Conservation (phyloP, 2,888 invertebrate genomes). For the Andrena dorsata region DNA sequence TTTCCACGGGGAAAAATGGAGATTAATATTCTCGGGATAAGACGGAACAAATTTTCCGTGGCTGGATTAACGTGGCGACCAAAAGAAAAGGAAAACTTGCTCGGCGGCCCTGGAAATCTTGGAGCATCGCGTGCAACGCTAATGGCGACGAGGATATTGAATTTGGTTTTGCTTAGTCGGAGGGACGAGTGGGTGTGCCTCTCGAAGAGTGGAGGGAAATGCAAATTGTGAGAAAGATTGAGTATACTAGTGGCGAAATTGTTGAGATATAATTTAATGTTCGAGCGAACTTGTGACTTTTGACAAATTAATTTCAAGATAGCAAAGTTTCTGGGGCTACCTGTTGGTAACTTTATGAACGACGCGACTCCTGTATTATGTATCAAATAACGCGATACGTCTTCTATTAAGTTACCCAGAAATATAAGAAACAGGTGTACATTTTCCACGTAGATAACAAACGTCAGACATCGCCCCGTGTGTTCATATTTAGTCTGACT, state of each 20-base stretch:
- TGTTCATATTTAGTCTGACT: not conserved
- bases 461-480: not conserved
- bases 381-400: too few species aligned
- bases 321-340: too few species aligned
- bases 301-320: too few species aligned
- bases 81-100: not conserved
- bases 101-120: not conserved
- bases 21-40: slow-evolving; percentile 3
- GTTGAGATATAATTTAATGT: too few species aligned
- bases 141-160: not conserved
- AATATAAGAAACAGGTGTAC: too few species aligned
- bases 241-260: too few species aligned
- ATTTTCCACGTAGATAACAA: not conserved
- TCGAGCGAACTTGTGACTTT: too few species aligned
- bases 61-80: not conserved
- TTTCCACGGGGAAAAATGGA: not conserved
- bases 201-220: not conserved
- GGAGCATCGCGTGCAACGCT: not conserved
- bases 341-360: too few species aligned
- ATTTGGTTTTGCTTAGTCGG: not conserved
- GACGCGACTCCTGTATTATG: too few species aligned
- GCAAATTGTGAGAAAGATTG: not conserved
- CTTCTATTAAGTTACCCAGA: too few species aligned
- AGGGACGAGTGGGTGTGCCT: not conserved
- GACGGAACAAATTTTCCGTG: slow-evolving; percentile 9